These are phyloP conservation scores for Beris morrisii DNA, from an alignment of 2,888 invertebrate species.

Conservation along the genomic window DNA sequence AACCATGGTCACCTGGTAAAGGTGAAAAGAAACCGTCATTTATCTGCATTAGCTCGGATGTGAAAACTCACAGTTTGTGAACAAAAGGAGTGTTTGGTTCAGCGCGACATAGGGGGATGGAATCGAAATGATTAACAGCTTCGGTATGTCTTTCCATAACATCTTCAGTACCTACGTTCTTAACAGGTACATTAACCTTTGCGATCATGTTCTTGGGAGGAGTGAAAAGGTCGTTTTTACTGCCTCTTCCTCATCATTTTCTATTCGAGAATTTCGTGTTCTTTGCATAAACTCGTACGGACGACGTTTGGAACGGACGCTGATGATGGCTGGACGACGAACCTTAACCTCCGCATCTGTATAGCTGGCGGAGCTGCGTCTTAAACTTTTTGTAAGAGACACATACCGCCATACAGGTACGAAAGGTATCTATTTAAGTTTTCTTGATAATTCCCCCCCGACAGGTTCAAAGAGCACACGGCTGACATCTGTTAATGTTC, in stretches of 20 bases:
- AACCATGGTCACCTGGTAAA: too few species aligned
- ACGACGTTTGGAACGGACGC: not conserved
- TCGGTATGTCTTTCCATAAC: too few species aligned
- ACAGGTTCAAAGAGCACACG: constrained; percentile 33
- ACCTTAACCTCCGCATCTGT: constrained; percentile 21
- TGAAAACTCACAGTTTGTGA: too few species aligned
- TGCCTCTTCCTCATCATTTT: not conserved
- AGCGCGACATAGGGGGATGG: too few species aligned
- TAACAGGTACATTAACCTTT: constrained; percentile 26
- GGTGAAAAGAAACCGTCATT: too few species aligned
- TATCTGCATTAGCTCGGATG: too few species aligned
- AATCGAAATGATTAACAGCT: too few species aligned
- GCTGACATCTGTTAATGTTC: constrained; percentile 15
- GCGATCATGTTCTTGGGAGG: constrained; percentile 10
- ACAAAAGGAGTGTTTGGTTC: too few species aligned
- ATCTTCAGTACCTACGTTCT: not conserved
- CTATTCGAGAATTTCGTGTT: too few species aligned
- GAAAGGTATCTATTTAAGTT: constrained; percentile 14
- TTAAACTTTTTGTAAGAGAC: not conserved
- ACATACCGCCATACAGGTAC: not conserved
- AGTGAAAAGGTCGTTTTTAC: constrained; percentile 24
- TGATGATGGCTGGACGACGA: constrained; percentile 31
- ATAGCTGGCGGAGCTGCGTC: constrained; percentile 1
- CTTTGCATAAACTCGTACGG: not conserved
- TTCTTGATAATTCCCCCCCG: constrained; percentile 32